These are phyloP conservation scores for Apamea epomidion DNA, from an alignment of 2,888 invertebrate genomes.

Conservation along the genomic window DNA sequence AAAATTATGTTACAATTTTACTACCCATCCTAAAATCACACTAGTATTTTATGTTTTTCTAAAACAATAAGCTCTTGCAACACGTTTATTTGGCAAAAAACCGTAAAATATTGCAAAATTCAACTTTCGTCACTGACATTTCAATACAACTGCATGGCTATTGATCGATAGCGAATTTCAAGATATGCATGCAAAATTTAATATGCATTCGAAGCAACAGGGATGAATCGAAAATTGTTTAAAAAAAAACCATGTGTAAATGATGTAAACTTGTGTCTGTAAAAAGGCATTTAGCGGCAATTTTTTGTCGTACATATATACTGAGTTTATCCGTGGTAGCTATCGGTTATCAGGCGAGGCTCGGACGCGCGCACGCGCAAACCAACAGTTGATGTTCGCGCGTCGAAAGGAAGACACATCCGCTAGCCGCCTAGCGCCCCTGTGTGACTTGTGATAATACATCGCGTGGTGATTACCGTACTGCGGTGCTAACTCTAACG, in stretches of 20 bases:
- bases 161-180: constrained; percentile 34
- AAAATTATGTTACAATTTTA: not conserved
- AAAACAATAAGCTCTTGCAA: constrained; percentile 40
- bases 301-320: constrained; percentile 76
- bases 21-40: constrained; percentile 5
- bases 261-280: constrained; percentile 59
- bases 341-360: constrained; percentile 86
- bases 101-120: constrained; percentile 49
- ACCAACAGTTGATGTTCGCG: constrained; percentile 88
- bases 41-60: constrained; percentile 8
- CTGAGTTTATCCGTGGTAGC: constrained; percentile 79
- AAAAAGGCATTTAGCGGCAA: constrained; percentile 72
- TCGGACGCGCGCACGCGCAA: constrained; percentile 76
- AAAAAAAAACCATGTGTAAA: constrained; percentile 58
- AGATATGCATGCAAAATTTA: constrained; percentile 59
- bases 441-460: constrained; percentile 79
- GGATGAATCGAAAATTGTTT: constrained; percentile 51
- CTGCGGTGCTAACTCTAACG: constrained; percentile 62
- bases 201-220: constrained; percentile 31
- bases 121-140: constrained; percentile 52
- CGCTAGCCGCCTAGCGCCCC: constrained; percentile 78
- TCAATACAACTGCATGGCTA: constrained; percentile 43
- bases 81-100: constrained; percentile 23
- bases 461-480: constrained; percentile 78
- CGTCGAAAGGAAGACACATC: constrained; percentile 88